Base-by-base conservation (phyloP, 2,797 vertebrate species). In the Fundulus diaphanus region DNA sequence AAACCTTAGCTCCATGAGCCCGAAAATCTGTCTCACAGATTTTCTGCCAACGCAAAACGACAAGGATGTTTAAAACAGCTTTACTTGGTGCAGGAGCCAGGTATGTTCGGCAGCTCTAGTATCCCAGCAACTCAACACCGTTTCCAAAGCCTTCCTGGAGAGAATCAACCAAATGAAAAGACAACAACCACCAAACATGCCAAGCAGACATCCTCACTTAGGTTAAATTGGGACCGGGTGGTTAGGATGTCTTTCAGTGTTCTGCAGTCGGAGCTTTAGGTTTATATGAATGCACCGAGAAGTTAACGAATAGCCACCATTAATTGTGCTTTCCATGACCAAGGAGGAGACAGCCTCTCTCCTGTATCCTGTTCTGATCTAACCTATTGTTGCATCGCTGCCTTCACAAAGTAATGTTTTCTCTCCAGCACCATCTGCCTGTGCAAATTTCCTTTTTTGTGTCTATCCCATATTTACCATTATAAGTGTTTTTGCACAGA, bases 391-490 rank as follows among this genome's bases (percentile, higher is more conserved):
- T 73, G 69, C 5, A 46, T 78, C 63, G 77, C 76, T 74, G 77
- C 87, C 84, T 89, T 77, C 82, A 91, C 85, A 90, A 85, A 82
- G 85, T 87, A 88, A 90, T 83, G 85, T 90, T 90, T 91, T 86
- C 81, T 77, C 81, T 84, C 68, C 65, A 33, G 81, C 76, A 78
- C 77, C 83, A 76, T n/a, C 79, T 79, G 86, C 77, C 93, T 94
- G 94, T 92, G 85, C 77, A 90, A 83, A 63, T 27, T 49, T 11
- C 61, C 70, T 81, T 66, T 76, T 68, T 24, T 68, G 72, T 56
- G 48, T 63, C 51, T 85, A 31, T 59, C 42, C 71, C 31, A 11
- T 27, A 29, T 8, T 46, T 49, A 63, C 42, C 5, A 5, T 56
- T 40, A 18, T 5, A 29, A 40, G 35, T 71, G 29, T 56, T 71